Evolutionary conservation across 2,888 invertebrate genomes (phyloP).

Genomic region (Sturmia bella): DNA sequence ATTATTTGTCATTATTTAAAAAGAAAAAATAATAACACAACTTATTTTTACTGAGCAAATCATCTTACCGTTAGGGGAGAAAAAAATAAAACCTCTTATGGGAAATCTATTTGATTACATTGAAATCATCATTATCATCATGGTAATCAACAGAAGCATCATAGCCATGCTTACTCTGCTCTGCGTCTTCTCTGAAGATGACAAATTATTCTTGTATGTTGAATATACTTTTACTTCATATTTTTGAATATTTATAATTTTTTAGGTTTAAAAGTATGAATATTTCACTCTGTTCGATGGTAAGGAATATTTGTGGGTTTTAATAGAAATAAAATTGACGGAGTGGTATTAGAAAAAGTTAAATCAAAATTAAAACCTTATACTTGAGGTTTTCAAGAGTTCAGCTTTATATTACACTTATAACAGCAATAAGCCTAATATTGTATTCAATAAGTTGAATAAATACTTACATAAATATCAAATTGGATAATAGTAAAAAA

Average conservation of each 20-base stretch:
- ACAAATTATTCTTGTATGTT: slow-evolving; percentile 44
- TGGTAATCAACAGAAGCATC: slow-evolving; percentile 5
- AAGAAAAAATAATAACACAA: slow-evolving; percentile 24
- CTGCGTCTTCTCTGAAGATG: slow-evolving; percentile 47
- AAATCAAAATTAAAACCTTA: too few relatives aligned
- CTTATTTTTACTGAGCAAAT: slow-evolving; percentile 32
- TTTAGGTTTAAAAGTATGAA: too few relatives aligned
- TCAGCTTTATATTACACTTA: too few relatives aligned
- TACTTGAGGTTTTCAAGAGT: too few relatives aligned
- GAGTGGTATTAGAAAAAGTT: too few relatives aligned
- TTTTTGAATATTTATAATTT: slow-evolving; percentile 9
- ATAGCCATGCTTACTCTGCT: slow-evolving; percentile 26
- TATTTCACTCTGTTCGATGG: too few relatives aligned
- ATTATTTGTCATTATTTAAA: slow-evolving; percentile 47
- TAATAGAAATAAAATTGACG: too few relatives aligned
- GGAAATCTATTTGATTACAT: slow-evolving; percentile 71
- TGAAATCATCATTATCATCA: slow-evolving; percentile 43
- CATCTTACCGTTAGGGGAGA: slow-evolving; percentile 8
- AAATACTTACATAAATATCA: too few relatives aligned
- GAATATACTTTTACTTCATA: not conserved
- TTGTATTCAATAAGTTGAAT: too few relatives aligned
- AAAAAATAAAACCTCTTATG: slow-evolving; percentile 64
- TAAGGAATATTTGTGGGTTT: too few relatives aligned
- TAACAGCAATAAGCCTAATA: too few relatives aligned
- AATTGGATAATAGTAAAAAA: too few relatives aligned